Evolutionary conservation across 64 coral and sea anemone species (phyloP).

Genomic region (Orbicella faveolata): DNA sequence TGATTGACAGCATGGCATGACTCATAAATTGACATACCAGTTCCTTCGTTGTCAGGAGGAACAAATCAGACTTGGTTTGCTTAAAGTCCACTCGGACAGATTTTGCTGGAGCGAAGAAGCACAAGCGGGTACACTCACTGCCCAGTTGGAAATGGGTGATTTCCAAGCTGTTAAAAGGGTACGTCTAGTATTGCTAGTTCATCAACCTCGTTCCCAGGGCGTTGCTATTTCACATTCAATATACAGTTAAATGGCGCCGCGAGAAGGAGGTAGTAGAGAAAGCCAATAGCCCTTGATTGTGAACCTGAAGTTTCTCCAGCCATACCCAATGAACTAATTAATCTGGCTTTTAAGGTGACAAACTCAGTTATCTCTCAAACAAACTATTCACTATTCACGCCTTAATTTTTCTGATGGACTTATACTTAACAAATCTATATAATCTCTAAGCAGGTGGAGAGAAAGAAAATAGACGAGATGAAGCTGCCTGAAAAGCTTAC

Average conservation of each 20-base stretch:
- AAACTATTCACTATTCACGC: neutral
- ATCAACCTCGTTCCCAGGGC: too few species aligned
- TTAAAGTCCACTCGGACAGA: neutral
- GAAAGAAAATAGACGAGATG: constrained; percentile 3
- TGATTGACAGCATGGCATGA: too few species aligned
- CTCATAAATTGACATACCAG: neutral
- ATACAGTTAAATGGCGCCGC: too few species aligned
- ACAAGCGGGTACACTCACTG: neutral
- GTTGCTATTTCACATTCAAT: too few species aligned
- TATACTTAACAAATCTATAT: neutral
- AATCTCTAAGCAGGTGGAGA: neutral
- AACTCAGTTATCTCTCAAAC: too few species aligned
- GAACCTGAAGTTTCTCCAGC: too few species aligned
- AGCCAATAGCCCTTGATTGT: too few species aligned
- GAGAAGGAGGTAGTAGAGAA: too few species aligned
- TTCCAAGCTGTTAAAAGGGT: neutral
- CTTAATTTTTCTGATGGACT: neutral
- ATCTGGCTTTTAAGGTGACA: too few species aligned
- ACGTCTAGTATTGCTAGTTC: neutral
- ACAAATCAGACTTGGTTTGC: neutral
- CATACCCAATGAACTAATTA: too few species aligned
- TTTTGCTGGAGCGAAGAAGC: neutral
- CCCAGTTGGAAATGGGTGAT: constrained; percentile 7
- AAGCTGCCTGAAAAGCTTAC: neutral
- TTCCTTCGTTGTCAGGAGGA: neutral